Evolutionary conservation across 2,797 vertebrate species (phyloP).

Genomic region (Microcaecilia unicolor): DNA sequence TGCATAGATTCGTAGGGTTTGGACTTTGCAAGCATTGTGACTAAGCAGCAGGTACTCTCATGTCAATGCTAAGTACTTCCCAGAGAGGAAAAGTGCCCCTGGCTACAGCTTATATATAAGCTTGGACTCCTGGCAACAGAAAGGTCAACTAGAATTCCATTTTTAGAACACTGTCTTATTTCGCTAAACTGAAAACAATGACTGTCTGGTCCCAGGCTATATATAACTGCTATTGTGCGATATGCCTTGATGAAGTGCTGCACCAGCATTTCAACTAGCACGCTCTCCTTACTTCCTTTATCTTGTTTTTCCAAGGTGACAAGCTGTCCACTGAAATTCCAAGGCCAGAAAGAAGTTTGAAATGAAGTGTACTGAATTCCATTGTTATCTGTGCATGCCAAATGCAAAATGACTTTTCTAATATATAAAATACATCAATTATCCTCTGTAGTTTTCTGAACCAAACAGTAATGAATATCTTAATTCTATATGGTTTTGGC

Average conservation of each 20-base stretch:
- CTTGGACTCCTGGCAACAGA: constrained; percentile 9
- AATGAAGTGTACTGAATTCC: not conserved
- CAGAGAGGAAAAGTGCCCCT: constrained; percentile 14
- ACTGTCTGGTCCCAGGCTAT: constrained; percentile 53
- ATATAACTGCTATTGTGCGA: constrained; percentile 49
- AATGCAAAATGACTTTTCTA: too few species aligned
- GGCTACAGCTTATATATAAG: constrained; percentile 44
- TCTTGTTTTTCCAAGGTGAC: constrained; percentile 12
- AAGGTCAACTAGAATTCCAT: constrained; percentile 54
- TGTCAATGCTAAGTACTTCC: constrained; percentile 24
- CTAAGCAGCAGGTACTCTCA: constrained; percentile 17
- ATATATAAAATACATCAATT: too few species aligned
- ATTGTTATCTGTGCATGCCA: constrained; percentile 8
- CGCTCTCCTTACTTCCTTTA: constrained; percentile 11
- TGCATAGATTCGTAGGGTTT: constrained; percentile 21
- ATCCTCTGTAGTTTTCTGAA: too few species aligned
- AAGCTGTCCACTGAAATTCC: constrained; percentile 17
- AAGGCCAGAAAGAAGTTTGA: not conserved
- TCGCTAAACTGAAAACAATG: constrained; percentile 55
- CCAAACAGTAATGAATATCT: too few species aligned
- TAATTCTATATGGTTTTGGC: too few species aligned
- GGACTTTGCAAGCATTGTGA: constrained; percentile 39
- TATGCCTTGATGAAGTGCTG: constrained; percentile 1
- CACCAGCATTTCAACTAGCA: constrained; percentile 14
- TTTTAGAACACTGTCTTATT: constrained; percentile 48